Evolutionary conservation across 1,140 invertebrate genomes (phyloP).

Genomic region (Lasaia peninsularis): DNA sequence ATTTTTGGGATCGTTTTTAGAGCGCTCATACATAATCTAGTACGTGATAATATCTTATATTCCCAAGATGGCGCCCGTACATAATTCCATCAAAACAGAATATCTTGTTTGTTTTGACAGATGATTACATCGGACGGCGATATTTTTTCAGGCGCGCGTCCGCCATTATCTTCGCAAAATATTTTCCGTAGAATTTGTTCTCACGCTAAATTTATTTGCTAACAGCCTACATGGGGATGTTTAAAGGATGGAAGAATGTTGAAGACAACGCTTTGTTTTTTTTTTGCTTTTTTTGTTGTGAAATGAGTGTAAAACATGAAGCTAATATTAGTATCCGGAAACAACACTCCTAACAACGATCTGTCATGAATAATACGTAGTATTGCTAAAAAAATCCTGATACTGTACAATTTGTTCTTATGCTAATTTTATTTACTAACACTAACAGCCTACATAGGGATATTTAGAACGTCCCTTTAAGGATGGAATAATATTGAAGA

Average conservation of each 20-base stretch:
- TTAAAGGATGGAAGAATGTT: background rate
- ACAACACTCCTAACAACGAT: no score
- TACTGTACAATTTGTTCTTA: no score
- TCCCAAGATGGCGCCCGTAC: background rate
- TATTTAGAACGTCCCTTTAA: no score
- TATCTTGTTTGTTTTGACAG: conserved; percentile 10
- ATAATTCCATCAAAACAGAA: conserved; percentile 9
- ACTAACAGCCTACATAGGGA: no score
- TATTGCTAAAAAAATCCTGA: no score
- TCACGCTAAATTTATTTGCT: conserved; percentile 9
- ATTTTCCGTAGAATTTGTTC: conserved; percentile 4
- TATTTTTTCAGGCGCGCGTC: conserved; percentile 10
- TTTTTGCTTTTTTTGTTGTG: no score
- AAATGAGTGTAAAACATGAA: no score
- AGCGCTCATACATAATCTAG: background rate
- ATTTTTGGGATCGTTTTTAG: background rate
- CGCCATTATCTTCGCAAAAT: conserved; percentile 9
- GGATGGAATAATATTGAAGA: no score
- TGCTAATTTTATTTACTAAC: no score
- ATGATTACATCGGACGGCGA: conserved; percentile 10
- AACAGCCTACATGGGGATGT: conserved; percentile 11
- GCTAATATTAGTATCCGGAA: no score
- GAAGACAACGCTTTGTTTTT: no score
- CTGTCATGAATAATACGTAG: no score
- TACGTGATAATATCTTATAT: background rate